Base-by-base conservation (phyloP, 2,113 vertebrate species). In the Podiceps cristatus region DNA sequence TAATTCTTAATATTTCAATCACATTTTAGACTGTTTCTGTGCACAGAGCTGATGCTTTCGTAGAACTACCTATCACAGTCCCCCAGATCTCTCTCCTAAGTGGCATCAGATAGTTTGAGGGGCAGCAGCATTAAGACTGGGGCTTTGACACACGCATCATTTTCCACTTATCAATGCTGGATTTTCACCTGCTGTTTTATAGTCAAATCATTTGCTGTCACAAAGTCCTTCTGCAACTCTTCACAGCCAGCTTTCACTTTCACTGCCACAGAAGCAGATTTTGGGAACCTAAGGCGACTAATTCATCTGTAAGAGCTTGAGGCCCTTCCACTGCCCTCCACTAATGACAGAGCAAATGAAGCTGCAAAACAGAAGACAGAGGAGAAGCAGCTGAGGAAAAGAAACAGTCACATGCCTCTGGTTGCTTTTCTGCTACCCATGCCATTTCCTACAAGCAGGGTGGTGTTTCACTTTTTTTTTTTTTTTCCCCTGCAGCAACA, bases 81-180 rank as follows among this genome's bases (percentile, higher is more conserved):
- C 24, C 25, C 8, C 42, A 67, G 14, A 49, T 13, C 33, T 64
- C 66, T 11, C 75, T 53, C 71, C 58, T 33, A 64, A 76, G 31
- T 3, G 8, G 47, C 11, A 74, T 44, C 49, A 83, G 44, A 55
- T 0, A 25, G 35, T 0, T 62, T 0, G 4, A 24, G 69, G 3
- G 13, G 22, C 19, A 58, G 15, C 71, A 76, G 29, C 0, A 0
- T 27, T 40, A 62, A 0, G 13, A 14, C 4, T 52, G 18, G 22
- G 73, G 29, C 59, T 88, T 58, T 55, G 64, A 76, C 37, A 76
- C 37, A 58, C 3, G 2, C 37, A 66, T 14, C 3, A 24, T 60
- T 52, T 88, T 35, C 33, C 52, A 67, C 18, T 63, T 52, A 37
- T 13, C 31, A 22, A 3, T n/a, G 58, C 7, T 42, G 29, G 33